Evolutionary conservation across 2,888 invertebrate species (phyloP), one percentile per base, ranked within the genome.

Genomic region (Sialis lutaria): DNA sequence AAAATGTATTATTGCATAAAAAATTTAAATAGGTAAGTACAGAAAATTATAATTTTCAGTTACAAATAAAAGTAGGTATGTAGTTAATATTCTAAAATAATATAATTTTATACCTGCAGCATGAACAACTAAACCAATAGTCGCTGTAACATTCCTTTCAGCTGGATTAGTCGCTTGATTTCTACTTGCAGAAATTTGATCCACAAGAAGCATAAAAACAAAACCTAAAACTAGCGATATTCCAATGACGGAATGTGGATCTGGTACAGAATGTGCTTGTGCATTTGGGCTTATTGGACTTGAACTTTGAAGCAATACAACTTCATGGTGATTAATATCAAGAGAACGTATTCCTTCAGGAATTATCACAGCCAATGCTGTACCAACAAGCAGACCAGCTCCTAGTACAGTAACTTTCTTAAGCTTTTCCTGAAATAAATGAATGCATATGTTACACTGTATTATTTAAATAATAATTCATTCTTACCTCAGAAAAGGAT

Each of bases 361-460:
- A 55, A 98, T 96, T 47, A 98, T 98, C 1, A 98, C 97, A 5
- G 93, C 88, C 33, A 99, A 65, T 0, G 98, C 96, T 32, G 98
- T 97, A 2, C 98, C 98, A 1, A 98, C 95, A 1, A 98, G 73
- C 6, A 98, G 73, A 1, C 98, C 98, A 6, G 98, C 97, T 46
- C 98, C 98, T 52, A 98, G 79, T 9, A 96, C 86, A 32, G 96
- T 93, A 34, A 96, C 83, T 58, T 90, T 75, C 60, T 93, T 88
- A 33, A 98, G 70, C 64, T 92, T 95, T 50, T 90, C 89, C 95
- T 97, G 64, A 52, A 72, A 67, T 41, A 39, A 46, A 35, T 35
- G 42, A 45, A 12, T 32, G 44, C 9, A 37, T 10, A 37, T 37
- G n/a, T 12, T 7, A 37, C 12, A 10, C 8, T 10, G 37, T 8